Base-by-base conservation (phyloP, 1,140 invertebrate genomes). In the Wasmannia auropunctata region DNA sequence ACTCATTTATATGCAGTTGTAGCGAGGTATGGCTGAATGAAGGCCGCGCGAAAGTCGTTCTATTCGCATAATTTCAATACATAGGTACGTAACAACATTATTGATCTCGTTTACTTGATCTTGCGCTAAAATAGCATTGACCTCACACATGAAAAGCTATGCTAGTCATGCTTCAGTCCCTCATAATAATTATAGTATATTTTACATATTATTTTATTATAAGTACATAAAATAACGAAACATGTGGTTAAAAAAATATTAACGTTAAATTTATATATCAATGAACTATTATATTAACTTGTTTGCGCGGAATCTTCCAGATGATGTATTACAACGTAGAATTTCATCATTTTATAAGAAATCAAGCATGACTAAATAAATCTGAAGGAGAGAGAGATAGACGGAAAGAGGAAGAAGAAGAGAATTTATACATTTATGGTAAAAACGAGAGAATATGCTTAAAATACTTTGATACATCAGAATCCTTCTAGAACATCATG, bases 1-100 rank as follows among this genome's bases (percentile, higher is more conserved):
- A 67, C 14, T 81, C 49, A 46, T 22, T 65, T 79, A 37, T 62
- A 60, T 51, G 28, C 19, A 46, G n/a, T 72, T 83, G 19, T 46
- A 31, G 6, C 25, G 25, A 80, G 31, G 10, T 60, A 56, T 37
- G 2, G 58, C 11, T 65, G 6, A 67, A 54, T 22, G 67, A 83
- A 83, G 79, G 79, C 54, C 79, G 8, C 67, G 79, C 67, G 79
- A 83, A 83, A 83, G 79, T 72, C 19, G 49, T 83, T 81, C 51
- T 72, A 43, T 25, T 83, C 37, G n/a, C 37, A 37, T 60, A 72
- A 72, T 81, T 56, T 56, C 25, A 81, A 72, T 72, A 72, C n/a
- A 14, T 25, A 25, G 25, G 46, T 83, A 40, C 7, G 22, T 54
- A 31, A 58, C 3, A 34, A 83, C 6, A 81, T 46, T n/a, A n/a